phyloP scores from a whole-genome alignment of 2,797 vertebrate species.

The Salarias fasciatus region DNA sequence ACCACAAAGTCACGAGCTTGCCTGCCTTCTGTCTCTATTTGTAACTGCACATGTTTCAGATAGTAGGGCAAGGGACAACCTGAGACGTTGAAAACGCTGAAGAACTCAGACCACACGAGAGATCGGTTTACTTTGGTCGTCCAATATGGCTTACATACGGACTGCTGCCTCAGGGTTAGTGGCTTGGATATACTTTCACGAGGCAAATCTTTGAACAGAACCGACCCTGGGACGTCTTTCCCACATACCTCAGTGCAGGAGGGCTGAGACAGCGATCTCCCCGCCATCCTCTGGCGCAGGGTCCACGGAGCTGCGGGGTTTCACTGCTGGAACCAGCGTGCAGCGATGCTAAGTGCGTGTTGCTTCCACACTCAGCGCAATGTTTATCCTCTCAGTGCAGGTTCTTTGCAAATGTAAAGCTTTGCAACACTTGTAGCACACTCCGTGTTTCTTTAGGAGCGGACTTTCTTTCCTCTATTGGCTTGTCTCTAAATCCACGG shows the following conservation, averaged over 20 bases:
- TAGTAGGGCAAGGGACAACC: not conserved
- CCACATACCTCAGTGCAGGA: not conserved
- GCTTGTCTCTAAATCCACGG: not conserved
- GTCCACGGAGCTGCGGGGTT: no score
- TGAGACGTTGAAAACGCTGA: not conserved
- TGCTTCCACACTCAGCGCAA: not conserved
- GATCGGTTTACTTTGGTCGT: not conserved
- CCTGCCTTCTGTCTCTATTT: not conserved
- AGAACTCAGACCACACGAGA: not conserved
- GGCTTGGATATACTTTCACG: not conserved
- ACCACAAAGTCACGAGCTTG: not conserved
- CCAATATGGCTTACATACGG: not conserved
- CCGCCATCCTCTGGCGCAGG: not conserved
- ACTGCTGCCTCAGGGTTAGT: not conserved
- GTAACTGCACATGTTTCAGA: not conserved
- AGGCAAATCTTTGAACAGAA: not conserved
- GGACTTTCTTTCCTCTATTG: not conserved
- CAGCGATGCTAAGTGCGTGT: not conserved
- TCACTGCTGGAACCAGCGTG: no score
- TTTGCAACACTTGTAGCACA: not conserved
- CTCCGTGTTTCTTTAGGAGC: not conserved
- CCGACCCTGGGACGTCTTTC: not conserved
- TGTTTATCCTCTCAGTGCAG: not conserved
- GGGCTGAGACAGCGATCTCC: not conserved
- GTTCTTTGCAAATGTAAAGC: not conserved